A percentile compares a stretch with the other conserved stretches of the same genome.
These are phyloP conservation scores for Darwinula stevensoni DNA, from an alignment of 2,888 invertebrate species.

Conservation along the genomic window DNA sequence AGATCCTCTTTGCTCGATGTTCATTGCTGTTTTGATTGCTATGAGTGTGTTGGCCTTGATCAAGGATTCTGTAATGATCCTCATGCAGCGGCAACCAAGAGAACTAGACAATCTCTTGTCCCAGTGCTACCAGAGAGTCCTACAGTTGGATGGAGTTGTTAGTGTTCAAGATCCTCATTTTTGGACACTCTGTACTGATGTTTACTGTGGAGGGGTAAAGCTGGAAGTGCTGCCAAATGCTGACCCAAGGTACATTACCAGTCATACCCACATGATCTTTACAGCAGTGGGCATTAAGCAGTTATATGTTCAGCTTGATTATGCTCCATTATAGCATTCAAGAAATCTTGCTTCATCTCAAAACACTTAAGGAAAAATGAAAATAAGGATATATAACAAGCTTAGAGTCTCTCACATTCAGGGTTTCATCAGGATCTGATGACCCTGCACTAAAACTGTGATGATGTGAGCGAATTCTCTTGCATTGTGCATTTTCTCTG, in stretches of 20 bases:
- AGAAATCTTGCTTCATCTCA: too few relatives aligned
- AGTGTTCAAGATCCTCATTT: conserved; percentile 86
- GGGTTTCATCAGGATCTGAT: too few relatives aligned
- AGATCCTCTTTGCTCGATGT: conserved; percentile 92
- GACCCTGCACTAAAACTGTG: too few relatives aligned
- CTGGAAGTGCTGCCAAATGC: conserved; percentile 77
- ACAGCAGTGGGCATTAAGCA: conserved; percentile 69
- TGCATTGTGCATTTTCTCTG: too few relatives aligned
- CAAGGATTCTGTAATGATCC: conserved; percentile 48
- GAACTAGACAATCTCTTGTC: conserved; percentile 51
- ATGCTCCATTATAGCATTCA: too few relatives aligned
- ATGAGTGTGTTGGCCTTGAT: conserved; percentile 55
- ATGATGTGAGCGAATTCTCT: too few relatives aligned
- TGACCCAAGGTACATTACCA: conserved; percentile 69
- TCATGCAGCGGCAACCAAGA: conserved; percentile 79
- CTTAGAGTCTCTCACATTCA: too few relatives aligned
- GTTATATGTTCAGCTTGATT: conserved; percentile 73
- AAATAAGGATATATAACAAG: too few relatives aligned
- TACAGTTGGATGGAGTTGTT: conserved; percentile 66
- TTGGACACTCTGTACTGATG: conserved; percentile 87
- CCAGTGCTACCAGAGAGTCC: conserved; percentile 52
- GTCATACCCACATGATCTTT: conserved; percentile 79
- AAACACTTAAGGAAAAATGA: too few relatives aligned
- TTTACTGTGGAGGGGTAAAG: conserved; percentile 72
- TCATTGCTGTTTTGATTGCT: conserved; percentile 66